Evolutionary conservation across 1,140 invertebrate species (phyloP).

Genomic region (Drosophila melanica): DNA sequence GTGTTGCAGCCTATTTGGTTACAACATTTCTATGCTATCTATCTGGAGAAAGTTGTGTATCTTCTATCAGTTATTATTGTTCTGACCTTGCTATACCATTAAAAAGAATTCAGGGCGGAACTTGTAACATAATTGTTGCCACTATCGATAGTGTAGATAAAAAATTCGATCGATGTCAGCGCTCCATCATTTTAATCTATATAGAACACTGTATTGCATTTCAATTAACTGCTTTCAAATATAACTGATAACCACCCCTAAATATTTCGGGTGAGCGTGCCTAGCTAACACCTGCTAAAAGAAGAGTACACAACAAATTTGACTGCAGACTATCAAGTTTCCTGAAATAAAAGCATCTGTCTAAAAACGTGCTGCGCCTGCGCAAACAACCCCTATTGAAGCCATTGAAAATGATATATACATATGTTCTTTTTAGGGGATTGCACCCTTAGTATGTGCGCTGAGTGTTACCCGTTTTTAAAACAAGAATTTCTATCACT

Average conservation of each 20-base stretch:
- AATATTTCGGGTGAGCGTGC: not conserved
- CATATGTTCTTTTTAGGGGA: conserved; percentile 28
- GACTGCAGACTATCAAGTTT: conserved; percentile 16
- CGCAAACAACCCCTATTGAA: conserved; percentile 16
- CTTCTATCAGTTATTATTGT: not conserved
- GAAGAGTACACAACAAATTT: not conserved
- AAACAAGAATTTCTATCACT: not conserved
- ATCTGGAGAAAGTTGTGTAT: not conserved
- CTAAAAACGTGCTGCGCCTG: conserved; percentile 20
- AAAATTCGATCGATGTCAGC: not conserved
- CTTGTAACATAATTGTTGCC: not conserved
- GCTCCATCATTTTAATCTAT: not conserved
- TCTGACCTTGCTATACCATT: not conserved
- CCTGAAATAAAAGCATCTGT: conserved; percentile 13
- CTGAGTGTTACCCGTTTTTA: not conserved
- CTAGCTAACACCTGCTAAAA: conserved; percentile 2
- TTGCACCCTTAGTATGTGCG: conserved; percentile 36
- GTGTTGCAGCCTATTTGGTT: conserved; percentile 29
- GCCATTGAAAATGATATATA: not conserved
- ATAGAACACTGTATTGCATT: too few species aligned
- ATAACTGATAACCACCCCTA: not conserved
- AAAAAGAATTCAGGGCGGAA: not conserved
- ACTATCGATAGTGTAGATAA: conserved; percentile 9
- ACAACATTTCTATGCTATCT: conserved; percentile 10
- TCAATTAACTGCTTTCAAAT: too few species aligned